These are phyloP conservation scores for Ylistrum balloti DNA, from an alignment of 1,140 invertebrate genomes.

Conservation along the genomic window DNA sequence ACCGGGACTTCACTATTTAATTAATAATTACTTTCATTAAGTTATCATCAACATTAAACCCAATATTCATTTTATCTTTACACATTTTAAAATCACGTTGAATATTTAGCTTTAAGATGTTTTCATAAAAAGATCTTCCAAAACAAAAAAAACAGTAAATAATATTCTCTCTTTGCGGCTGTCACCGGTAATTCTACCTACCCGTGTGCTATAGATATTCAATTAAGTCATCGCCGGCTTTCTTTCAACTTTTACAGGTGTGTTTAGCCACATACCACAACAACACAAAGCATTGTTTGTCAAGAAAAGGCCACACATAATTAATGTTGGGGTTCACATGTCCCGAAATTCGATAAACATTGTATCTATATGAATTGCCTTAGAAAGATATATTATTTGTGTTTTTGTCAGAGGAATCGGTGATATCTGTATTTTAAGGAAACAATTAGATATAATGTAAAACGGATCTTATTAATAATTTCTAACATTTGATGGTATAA, in stretches of 20 bases:
- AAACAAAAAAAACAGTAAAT: not conserved
- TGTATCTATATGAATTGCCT: too few relatives aligned
- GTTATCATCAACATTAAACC: not conserved
- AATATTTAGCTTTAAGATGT: not conserved
- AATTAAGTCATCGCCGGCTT: conserved; percentile 33
- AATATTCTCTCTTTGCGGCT: not conserved
- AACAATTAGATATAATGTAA: too few relatives aligned
- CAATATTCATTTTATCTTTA: not conserved
- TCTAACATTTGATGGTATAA: too few relatives aligned
- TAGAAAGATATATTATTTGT: too few relatives aligned
- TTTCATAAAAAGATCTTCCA: not conserved
- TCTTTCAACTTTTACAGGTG: conserved; percentile 28
- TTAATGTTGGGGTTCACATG: not conserved
- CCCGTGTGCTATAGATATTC: conserved; percentile 17
- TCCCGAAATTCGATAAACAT: not conserved
- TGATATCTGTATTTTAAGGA: too few relatives aligned
- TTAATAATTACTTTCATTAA: not conserved
- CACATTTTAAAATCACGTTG: not conserved
- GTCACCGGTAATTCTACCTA: conserved; percentile 6
- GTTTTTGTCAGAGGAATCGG: too few relatives aligned
- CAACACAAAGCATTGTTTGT: not conserved
- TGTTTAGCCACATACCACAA: conserved; percentile 33
- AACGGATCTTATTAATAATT: too few relatives aligned
- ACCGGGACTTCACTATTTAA: not conserved
- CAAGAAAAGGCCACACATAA: not conserved